Evolutionary conservation across 1,140 invertebrate genomes (phyloP).

Genomic region (Leptinotarsa undecemlineata): DNA sequence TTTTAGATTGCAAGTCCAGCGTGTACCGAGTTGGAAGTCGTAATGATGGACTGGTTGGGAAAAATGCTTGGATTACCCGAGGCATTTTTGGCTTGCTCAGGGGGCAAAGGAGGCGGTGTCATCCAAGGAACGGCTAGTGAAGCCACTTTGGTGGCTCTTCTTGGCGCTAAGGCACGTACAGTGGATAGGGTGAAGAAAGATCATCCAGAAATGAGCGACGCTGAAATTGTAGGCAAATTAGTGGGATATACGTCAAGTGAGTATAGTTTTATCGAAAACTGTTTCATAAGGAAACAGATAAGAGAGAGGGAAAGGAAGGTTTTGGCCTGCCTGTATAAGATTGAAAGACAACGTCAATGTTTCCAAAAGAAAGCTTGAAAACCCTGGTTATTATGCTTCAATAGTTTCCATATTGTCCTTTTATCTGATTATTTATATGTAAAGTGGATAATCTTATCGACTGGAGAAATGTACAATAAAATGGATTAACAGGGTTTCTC

Average conservation of each 20-base stretch:
- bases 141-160: constrained; percentile 81
- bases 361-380: too few relatives aligned
- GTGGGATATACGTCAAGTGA: constrained; percentile 83
- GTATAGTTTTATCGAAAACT: constrained; percentile 37
- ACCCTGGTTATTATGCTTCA: too few relatives aligned
- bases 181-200: constrained; percentile 71
- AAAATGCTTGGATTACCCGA: constrained; percentile 91
- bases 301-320: not conserved
- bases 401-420: too few relatives aligned
- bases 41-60: constrained; percentile 97
- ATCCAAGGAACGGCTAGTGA: constrained; percentile 91
- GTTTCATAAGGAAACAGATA: too few relatives aligned
- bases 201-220: constrained; percentile 78
- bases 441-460: too few relatives aligned
- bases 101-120: constrained; percentile 87
- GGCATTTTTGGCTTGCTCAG: constrained; percentile 80
- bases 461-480: too few relatives aligned
- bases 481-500: too few relatives aligned
- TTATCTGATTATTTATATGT: too few relatives aligned
- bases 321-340: not conserved
- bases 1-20: constrained; percentile 90
- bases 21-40: constrained; percentile 96
- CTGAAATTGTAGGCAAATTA: constrained; percentile 82
- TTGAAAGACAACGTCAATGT: too few relatives aligned
- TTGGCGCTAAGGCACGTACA: constrained; percentile 85